Evolutionary conservation across 2,113 vertebrate genomes (phyloP).

Genomic region (Euleptes europaea): DNA sequence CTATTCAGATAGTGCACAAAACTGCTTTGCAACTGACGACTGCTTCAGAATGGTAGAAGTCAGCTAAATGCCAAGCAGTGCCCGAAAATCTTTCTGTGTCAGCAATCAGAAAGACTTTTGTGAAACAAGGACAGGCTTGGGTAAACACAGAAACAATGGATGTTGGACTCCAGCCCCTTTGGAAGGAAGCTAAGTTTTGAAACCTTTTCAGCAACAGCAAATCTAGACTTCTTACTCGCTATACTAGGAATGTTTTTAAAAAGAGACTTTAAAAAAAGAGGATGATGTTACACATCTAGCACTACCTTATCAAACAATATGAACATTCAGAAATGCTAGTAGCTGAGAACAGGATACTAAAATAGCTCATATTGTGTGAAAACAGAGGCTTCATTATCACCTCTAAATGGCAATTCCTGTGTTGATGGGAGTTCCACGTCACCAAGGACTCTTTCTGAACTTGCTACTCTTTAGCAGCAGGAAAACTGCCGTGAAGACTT

Average conservation of each 20-base stretch:
- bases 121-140: background rate
- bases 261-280: background rate
- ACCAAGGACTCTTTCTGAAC: constrained; percentile 37
- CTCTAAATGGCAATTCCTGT: constrained; percentile 43
- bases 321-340: constrained; percentile 34
- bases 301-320: constrained; percentile 33
- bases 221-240: background rate
- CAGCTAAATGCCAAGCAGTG: background rate
- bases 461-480: constrained; percentile 25
- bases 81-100: background rate
- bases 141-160: background rate
- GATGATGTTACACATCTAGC: background rate
- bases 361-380: constrained; percentile 38
- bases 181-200: background rate
- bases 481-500: constrained; percentile 26
- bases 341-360: constrained; percentile 36
- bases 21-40: background rate
- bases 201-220: constrained; percentile 18
- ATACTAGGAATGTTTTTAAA: background rate
- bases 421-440: constrained; percentile 19
- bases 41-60: background rate
- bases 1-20: background rate
- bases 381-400: constrained; percentile 39
- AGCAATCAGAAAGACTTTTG: background rate
- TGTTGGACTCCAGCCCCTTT: background rate